Conservation (phyloP, 92 coral and sea anemone species). For the Anthopleura xanthogrammica region DNA sequence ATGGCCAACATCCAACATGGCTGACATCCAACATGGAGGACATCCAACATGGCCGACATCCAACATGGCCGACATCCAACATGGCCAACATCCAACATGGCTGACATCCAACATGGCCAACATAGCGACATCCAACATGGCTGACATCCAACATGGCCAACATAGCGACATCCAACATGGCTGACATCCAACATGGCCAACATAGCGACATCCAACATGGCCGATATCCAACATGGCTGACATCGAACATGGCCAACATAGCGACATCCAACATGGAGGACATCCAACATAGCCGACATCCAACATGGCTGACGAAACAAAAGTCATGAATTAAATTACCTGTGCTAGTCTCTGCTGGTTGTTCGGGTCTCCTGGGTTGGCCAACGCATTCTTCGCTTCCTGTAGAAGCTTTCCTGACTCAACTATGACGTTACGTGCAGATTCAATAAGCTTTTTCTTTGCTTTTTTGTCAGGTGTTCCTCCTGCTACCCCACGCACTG, state of each 20-base stretch:
- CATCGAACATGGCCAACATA: not conserved
- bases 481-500: conserved; percentile 97
- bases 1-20: not conserved
- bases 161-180: not conserved
- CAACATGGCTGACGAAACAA: not conserved
- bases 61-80: not conserved
- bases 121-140: not conserved
- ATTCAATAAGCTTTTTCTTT: conserved; percentile 84
- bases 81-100: not conserved
- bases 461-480: conserved; percentile 85
- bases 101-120: not conserved
- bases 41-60: not conserved
- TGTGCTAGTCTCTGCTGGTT: conserved; percentile 91
- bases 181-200: not conserved
- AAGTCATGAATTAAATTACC: conserved; percentile 29
- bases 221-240: not conserved
- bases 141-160: not conserved
- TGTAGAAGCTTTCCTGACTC: conserved; percentile 86
- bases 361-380: conserved; percentile 85
- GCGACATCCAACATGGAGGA: not conserved
- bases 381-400: conserved; percentile 91
- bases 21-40: not conserved
- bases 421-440: conserved; percentile 88
- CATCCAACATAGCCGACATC: not conserved
- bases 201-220: too few relatives aligned